phyloP scores from a whole-genome alignment of 2,797 vertebrate species.

The Sebastes cheni region DNA sequence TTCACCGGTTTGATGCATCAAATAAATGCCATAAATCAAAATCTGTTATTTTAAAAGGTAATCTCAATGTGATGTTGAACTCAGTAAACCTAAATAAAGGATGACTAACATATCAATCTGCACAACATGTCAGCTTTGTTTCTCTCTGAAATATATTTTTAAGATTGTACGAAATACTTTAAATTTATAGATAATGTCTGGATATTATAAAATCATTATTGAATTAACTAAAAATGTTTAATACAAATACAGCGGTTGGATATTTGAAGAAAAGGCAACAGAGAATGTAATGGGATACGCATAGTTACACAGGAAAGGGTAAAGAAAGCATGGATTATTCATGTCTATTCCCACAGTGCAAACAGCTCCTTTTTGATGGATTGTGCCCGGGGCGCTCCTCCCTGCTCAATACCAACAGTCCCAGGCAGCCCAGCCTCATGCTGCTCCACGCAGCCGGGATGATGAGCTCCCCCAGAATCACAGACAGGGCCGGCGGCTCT shows the following conservation, averaged over 20 bases:
- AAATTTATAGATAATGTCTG: neutral
- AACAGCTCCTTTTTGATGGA: constrained; percentile 82
- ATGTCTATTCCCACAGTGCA: constrained; percentile 80
- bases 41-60: neutral
- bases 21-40: neutral
- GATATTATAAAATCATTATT: neutral
- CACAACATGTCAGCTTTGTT: neutral
- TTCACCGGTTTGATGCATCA: neutral
- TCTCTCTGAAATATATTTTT: neutral
- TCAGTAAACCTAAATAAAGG: neutral
- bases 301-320: constrained; percentile 63
- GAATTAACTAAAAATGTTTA: neutral
- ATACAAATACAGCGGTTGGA: constrained; percentile 33
- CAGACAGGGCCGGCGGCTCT: constrained; percentile 71
- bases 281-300: constrained; percentile 52
- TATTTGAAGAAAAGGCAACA: constrained; percentile 52
- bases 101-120: neutral
- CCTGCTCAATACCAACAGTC: constrained; percentile 80
- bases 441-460: constrained; percentile 49
- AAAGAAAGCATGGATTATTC: constrained; percentile 85
- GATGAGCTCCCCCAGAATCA: constrained; percentile 75
- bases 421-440: constrained; percentile 61
- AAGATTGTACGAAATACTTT: neutral
- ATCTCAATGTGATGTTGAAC: neutral
- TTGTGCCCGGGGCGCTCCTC: constrained; percentile 74